Percentiles rank a stretch among this genome's conserved stretches.
phyloP scores from a whole-genome alignment of 2,888 invertebrate species.

The Drosophila flavopinicola region DNA sequence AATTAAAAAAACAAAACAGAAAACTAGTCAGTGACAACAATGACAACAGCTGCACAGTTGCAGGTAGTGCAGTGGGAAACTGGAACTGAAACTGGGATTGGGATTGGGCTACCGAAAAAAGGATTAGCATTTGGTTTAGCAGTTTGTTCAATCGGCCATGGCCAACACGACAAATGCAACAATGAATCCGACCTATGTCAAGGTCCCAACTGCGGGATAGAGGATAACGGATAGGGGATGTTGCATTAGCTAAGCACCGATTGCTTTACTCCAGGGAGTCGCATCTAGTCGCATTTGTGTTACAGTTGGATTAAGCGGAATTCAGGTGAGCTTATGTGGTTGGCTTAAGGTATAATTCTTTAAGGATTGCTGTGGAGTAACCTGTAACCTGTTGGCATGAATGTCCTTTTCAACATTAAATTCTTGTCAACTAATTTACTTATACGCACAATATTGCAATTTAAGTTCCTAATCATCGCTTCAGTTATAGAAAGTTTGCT shows the following conservation, averaged over 20 bases:
- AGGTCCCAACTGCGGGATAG: conserved; percentile 51
- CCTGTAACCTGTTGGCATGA: not conserved
- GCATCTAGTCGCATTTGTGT: conserved; percentile 18
- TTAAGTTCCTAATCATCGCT: not conserved
- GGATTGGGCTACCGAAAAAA: conserved; percentile 59
- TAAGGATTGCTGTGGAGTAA: conserved; percentile 17
- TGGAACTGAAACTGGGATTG: conserved; percentile 7
- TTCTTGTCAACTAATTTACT: not conserved
- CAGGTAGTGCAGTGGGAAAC: conserved; percentile 35
- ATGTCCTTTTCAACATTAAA: not conserved
- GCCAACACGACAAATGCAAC: conserved; percentile 35
- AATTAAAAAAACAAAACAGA: conserved; percentile 18
- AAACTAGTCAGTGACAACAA: conserved; percentile 38
- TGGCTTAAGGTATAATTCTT: conserved; percentile 29
- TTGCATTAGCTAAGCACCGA: conserved; percentile 39
- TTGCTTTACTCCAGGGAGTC: conserved; percentile 13
- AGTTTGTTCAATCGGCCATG: conserved; percentile 60
- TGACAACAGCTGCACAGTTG: conserved; percentile 61
- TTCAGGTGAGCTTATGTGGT: conserved; percentile 44
- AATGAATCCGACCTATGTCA: conserved; percentile 45
- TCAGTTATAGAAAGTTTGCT: not conserved
- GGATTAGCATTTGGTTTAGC: conserved; percentile 73
- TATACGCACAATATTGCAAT: not conserved
- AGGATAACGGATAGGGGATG: conserved; percentile 21
- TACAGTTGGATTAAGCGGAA: conserved; percentile 29